These are phyloP conservation scores for Acinonyx jubatus DNA, from an alignment of 2,113 vertebrate species.

Conservation along the genomic window DNA sequence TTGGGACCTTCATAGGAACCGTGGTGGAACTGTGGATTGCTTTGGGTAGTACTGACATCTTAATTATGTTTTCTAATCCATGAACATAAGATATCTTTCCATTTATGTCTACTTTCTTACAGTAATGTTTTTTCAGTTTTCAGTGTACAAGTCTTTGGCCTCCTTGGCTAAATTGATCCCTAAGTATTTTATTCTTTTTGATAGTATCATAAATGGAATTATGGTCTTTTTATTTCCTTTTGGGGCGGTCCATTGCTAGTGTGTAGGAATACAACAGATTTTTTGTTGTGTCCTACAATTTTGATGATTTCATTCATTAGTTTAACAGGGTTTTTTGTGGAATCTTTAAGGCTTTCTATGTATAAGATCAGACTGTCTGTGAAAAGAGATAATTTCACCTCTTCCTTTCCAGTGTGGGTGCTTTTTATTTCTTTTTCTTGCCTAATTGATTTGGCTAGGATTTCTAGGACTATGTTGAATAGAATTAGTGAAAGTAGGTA, in stretches of 20 bases:
- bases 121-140: neutral
- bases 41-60: neutral
- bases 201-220: neutral
- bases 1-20: neutral
- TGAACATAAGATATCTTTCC: too few relatives aligned
- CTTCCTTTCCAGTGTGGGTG: neutral
- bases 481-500: neutral
- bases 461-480: neutral
- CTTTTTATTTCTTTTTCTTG: neutral
- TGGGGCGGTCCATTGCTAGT: neutral
- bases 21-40: neutral
- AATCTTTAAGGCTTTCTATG: neutral
- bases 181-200: neutral
- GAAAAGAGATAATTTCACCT: neutral
- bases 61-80: neutral
- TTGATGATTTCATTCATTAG: neutral
- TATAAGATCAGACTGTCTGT: neutral
- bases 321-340: neutral
- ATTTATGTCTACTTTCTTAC: neutral
- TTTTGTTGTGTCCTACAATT: neutral
- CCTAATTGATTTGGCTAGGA: neutral
- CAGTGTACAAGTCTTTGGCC: neutral
- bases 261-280: too few relatives aligned
- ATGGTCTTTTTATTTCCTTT: neutral
- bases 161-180: neutral